A percentile compares a stretch with the other conserved stretches of the same genome.
phyloP scores from a whole-genome alignment of 2,888 invertebrate genomes.

The Ectropis crepuscularia region DNA sequence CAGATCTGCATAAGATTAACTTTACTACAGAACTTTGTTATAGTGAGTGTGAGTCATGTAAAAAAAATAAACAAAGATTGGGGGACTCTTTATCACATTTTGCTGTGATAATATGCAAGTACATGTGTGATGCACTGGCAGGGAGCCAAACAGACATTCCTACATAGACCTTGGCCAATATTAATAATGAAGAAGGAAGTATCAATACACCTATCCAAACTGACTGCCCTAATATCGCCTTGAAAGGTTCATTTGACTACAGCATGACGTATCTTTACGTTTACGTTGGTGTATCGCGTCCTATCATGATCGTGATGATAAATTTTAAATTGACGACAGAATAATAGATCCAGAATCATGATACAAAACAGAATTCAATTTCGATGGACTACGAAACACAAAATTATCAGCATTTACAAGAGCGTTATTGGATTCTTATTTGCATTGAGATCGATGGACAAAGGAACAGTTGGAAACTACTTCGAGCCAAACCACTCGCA shows the following conservation, averaged over 20 bases:
- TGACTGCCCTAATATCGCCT: slow-evolving; percentile 61
- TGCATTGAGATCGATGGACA: slow-evolving; percentile 1
- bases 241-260: slow-evolving; percentile 58
- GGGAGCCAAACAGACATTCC: slow-evolving; percentile 54
- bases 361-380: slow-evolving; percentile 6
- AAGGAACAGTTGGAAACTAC: slow-evolving; percentile 13
- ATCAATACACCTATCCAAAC: slow-evolving; percentile 44
- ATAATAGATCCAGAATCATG: slow-evolving; percentile 21
- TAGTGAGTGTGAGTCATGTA: slow-evolving; percentile 37
- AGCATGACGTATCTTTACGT: slow-evolving; percentile 42
- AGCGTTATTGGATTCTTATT: not conserved
- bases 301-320: slow-evolving; percentile 51
- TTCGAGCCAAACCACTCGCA: slow-evolving; percentile 16
- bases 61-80: slow-evolving; percentile 54
- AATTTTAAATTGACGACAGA: slow-evolving; percentile 43
- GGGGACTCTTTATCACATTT: slow-evolving; percentile 47
- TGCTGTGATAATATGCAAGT: slow-evolving; percentile 43
- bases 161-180: slow-evolving; percentile 51
- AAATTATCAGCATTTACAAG: not conserved
- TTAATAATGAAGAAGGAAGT: slow-evolving; percentile 38
- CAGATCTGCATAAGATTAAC: slow-evolving; percentile 20
- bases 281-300: slow-evolving; percentile 45
- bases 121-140: slow-evolving; percentile 62
- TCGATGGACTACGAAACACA: not conserved
- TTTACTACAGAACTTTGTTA: slow-evolving; percentile 1